Percentiles rank a stretch among this genome's conserved stretches.
phyloP scores from a whole-genome alignment of 2,113 vertebrate species.

The Rhinopomastus cyanomelas region DNA sequence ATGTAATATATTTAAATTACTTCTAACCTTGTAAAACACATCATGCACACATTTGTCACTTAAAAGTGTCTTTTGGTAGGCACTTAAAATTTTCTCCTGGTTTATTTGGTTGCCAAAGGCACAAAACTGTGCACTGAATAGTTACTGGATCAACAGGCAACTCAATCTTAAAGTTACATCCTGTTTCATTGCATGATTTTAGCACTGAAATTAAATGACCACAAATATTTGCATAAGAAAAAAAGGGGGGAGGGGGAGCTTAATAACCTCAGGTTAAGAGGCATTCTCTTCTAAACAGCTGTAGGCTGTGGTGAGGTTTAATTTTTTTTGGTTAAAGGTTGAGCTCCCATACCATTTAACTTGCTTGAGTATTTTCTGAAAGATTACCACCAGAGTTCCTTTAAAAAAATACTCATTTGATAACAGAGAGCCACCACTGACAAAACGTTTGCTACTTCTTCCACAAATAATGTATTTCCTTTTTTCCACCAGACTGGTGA shows the following conservation, averaged over 20 bases:
- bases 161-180: not conserved
- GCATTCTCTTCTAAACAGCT: not conserved
- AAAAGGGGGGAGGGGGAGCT: not conserved
- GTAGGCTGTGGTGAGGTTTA: not conserved
- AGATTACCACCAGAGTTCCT: not conserved
- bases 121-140: not conserved
- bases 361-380: not conserved
- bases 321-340: not conserved
- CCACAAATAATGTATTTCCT: not conserved
- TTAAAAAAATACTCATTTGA: not conserved
- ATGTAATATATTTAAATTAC: conserved; percentile 30
- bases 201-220: not conserved
- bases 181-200: not conserved
- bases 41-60: not conserved
- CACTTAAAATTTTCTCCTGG: not conserved
- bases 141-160: conserved; percentile 15
- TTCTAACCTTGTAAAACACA: conserved; percentile 16
- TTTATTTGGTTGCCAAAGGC: not conserved
- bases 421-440: conserved; percentile 25
- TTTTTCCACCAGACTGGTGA: not conserved
- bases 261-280: conserved; percentile 3
- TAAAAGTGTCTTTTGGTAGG: not conserved
- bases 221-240: not conserved
- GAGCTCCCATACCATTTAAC: not conserved
- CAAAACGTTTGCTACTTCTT: not conserved